Evolutionary conservation across 2,888 invertebrate species (phyloP).

Genomic region (Noctua janthe): DNA sequence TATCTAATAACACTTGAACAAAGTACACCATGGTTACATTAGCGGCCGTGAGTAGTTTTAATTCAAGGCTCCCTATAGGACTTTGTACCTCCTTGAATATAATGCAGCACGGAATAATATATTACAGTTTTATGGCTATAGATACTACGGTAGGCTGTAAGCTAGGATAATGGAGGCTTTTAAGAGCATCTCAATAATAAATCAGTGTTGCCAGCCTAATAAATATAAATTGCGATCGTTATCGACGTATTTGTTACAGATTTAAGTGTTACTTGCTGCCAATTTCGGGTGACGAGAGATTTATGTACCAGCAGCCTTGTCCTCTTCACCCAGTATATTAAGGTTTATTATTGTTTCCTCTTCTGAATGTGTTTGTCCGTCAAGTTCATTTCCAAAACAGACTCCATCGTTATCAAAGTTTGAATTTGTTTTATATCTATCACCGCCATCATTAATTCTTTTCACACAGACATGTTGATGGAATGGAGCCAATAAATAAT

Average conservation of each 20-base stretch:
- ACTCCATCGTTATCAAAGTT: constrained; percentile 56
- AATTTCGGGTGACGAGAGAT: constrained; percentile 26
- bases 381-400: constrained; percentile 59
- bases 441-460: constrained; percentile 67
- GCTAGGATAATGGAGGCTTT: constrained; percentile 17
- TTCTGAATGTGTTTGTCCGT: constrained; percentile 11
- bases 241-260: constrained; percentile 35
- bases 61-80: constrained; percentile 40
- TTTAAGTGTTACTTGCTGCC: constrained; percentile 17
- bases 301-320: constrained; percentile 31
- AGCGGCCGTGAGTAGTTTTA: constrained; percentile 19
- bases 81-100: constrained; percentile 36
- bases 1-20: constrained; percentile 41
- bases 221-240: constrained; percentile 34
- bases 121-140: constrained; percentile 20
- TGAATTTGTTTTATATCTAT: constrained; percentile 67
- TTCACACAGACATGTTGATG: constrained; percentile 68
- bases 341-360: constrained; percentile 29
- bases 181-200: constrained; percentile 27
- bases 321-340: constrained; percentile 7
- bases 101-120: constrained; percentile 36
- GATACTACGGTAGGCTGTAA: constrained; percentile 13
- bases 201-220: constrained; percentile 27
- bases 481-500: constrained; percentile 72
- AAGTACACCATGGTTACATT: constrained; percentile 30